A percentile compares a stretch with the other conserved stretches of the same genome.
Conservation (phyloP, 2,888 invertebrate species). For the Nasonia oneida region DNA sequence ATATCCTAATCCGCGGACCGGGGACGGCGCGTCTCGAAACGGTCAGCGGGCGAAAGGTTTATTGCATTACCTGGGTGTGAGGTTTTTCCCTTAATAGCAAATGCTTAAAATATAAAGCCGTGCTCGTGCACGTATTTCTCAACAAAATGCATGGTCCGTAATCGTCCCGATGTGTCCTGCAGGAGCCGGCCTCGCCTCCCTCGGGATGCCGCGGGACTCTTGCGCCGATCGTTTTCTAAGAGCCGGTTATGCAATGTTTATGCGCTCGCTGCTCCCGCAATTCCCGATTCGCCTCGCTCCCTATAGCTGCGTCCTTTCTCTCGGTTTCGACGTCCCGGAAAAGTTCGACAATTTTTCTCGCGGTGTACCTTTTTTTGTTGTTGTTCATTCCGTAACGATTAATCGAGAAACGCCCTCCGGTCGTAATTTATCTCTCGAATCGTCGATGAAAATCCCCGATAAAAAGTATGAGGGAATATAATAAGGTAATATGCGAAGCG, state of each 20-base stretch:
- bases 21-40: no score
- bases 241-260: slow-evolving; percentile 78
- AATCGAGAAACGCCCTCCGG: no score
- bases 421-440: not conserved
- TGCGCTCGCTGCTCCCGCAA: slow-evolving; percentile 62
- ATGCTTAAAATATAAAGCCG: no score
- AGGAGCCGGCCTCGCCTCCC: slow-evolving; percentile 70
- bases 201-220: slow-evolving; percentile 68
- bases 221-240: slow-evolving; percentile 77
- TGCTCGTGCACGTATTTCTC: no score
- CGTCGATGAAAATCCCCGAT: not conserved
- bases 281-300: not conserved
- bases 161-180: slow-evolving; percentile 75
- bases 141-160: slow-evolving; percentile 74
- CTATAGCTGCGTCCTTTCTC: not conserved
- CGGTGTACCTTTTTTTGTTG: no score
- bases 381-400: no score
- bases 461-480: slow-evolving; percentile 15
- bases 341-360: not conserved
- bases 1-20: no score
- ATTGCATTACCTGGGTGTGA: no score
- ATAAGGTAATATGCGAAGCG: slow-evolving; percentile 4
- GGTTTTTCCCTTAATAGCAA: no score
- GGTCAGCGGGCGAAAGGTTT: no score
- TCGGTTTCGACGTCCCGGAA: not conserved